Conservation (phyloP, 2,888 invertebrate species). For the Mesopsocus fuscifrons region DNA sequence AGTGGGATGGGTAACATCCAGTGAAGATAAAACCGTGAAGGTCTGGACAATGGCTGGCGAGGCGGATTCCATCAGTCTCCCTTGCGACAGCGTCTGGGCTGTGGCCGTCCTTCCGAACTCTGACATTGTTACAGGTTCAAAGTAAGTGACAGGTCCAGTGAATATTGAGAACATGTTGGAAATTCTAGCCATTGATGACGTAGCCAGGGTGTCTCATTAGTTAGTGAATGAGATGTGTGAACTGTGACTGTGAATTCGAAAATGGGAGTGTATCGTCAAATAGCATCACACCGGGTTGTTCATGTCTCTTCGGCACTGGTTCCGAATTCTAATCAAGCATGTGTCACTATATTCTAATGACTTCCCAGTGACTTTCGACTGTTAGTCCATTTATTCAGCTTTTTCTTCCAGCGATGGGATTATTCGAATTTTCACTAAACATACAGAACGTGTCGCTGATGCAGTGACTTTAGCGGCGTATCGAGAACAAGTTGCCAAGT, state of each 20-base stretch:
- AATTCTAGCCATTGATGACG: no score
- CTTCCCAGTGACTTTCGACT: no score
- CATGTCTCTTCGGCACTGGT: no score
- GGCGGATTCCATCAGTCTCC: constrained; percentile 48
- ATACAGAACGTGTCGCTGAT: constrained; percentile 48
- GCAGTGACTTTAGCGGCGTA: constrained; percentile 39
- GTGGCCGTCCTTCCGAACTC: constrained; percentile 64
- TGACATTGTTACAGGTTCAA: constrained; percentile 70
- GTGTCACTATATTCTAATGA: no score
- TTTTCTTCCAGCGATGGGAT: constrained; percentile 54
- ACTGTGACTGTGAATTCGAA: no score
- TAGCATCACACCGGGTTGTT: no score
- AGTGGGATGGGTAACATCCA: constrained; percentile 43
- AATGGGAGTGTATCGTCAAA: no score
- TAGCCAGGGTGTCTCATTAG: no score
- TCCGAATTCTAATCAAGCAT: no score
- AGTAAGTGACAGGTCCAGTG: no score
- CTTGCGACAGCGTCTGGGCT: constrained; percentile 80
- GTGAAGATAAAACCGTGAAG: constrained; percentile 74
- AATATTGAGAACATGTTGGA: no score
- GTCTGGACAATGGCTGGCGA: constrained; percentile 47
- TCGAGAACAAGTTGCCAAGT: constrained; percentile 49
- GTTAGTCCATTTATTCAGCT: background rate
- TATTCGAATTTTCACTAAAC: constrained; percentile 66
- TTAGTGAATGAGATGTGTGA: no score